These are phyloP conservation scores for Amiota mariae DNA, from an alignment of 2,888 invertebrate species.

Conservation along the genomic window DNA sequence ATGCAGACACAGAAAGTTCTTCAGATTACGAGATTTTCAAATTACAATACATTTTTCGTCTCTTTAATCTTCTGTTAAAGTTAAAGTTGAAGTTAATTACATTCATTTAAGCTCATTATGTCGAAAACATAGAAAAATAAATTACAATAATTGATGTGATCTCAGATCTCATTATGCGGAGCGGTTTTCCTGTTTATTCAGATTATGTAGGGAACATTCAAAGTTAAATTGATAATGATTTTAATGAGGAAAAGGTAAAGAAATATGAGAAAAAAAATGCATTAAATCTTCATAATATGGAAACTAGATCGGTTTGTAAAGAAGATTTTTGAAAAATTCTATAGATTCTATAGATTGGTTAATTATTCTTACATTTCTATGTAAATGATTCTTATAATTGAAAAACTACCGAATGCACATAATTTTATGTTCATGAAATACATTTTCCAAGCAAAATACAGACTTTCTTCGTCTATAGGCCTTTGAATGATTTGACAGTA, in stretches of 20 bases:
- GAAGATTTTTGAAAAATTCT: neutral
- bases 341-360: too few species aligned
- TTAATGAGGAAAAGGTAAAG: constrained; percentile 18
- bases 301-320: neutral
- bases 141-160: constrained; percentile 12
- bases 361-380: too few species aligned
- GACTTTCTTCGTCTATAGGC: too few species aligned
- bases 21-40: neutral
- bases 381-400: too few species aligned
- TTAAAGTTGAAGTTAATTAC: neutral
- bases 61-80: neutral
- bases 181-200: neutral
- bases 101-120: constrained; percentile 23
- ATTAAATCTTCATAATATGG: neutral
- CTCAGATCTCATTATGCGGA: neutral
- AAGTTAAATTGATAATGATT: neutral
- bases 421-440: too few species aligned
- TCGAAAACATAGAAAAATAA: neutral
- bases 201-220: neutral
- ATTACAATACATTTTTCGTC: neutral
- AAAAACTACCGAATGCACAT: too few species aligned
- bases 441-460: too few species aligned
- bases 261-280: neutral
- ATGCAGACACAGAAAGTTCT: neutral
- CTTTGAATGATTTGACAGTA: too few species aligned